These are phyloP conservation scores for Nasonovia ribisnigri DNA, from an alignment of 2,888 invertebrate species.

Conservation along the genomic window DNA sequence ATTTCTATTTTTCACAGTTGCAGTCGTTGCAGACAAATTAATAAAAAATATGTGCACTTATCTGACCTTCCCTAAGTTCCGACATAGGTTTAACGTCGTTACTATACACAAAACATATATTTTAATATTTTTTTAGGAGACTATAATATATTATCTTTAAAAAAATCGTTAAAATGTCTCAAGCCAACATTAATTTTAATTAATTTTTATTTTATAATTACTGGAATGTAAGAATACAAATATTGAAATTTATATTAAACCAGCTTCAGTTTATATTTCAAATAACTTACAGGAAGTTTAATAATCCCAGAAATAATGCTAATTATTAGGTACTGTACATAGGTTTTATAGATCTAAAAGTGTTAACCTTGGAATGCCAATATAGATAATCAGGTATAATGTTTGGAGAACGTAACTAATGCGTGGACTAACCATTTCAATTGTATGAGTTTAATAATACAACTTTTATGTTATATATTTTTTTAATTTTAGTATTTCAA, in stretches of 20 bases:
- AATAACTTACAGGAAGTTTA: conserved; percentile 22
- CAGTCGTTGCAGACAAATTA: too few relatives aligned
- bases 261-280: not conserved
- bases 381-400: conserved; percentile 12
- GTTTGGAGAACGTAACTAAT: conserved; percentile 22
- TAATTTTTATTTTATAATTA: not conserved
- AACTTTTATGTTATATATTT: not conserved
- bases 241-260: not conserved
- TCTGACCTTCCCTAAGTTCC: not conserved
- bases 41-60: too few relatives aligned
- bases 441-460: not conserved
- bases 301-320: not conserved
- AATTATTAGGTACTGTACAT: not conserved
- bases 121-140: not conserved
- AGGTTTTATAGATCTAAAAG: not conserved
- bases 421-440: not conserved
- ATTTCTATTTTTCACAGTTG: not conserved
- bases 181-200: not conserved
- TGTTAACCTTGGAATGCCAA: not conserved
- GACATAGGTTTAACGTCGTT: not conserved
- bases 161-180: not conserved
- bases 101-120: not conserved
- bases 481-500: not conserved
- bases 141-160: not conserved
- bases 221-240: not conserved